phyloP scores from a whole-genome alignment of 2,888 invertebrate genomes.

The Hofmannophila pseudospretella region DNA sequence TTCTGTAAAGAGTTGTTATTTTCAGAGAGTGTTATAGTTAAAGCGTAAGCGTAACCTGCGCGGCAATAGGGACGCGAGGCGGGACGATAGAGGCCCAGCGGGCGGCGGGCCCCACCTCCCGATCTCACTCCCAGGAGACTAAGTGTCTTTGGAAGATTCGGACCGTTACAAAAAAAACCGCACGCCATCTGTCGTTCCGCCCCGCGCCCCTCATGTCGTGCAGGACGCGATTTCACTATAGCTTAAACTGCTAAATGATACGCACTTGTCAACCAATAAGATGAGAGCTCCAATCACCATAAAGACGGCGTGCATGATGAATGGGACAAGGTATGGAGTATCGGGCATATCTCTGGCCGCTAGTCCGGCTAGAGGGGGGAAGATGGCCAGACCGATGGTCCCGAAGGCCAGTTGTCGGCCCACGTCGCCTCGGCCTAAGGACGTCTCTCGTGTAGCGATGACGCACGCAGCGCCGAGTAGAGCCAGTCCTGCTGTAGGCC shows the following conservation, averaged over 20 bases:
- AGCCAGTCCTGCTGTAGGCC: constrained; percentile 84
- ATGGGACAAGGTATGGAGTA: constrained; percentile 73
- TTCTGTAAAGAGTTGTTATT: constrained; percentile 58
- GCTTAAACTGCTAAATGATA: too few relatives aligned
- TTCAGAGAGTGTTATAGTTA: too few relatives aligned
- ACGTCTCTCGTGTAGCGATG: constrained; percentile 90
- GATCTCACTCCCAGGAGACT: too few relatives aligned
- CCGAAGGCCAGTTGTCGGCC: constrained; percentile 88
- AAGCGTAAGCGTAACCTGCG: too few relatives aligned
- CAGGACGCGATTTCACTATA: too few relatives aligned
- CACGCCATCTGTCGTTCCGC: too few relatives aligned
- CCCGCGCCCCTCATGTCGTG: too few relatives aligned
- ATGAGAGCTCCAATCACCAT: constrained; percentile 79
- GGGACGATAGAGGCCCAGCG: too few relatives aligned
- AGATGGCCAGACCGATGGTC: constrained; percentile 83
- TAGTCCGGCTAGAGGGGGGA: constrained; percentile 80
- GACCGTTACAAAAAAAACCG: too few relatives aligned
- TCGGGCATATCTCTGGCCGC: constrained; percentile 54
- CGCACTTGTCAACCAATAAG: constrained; percentile 75
- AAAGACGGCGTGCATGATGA: constrained; percentile 77
- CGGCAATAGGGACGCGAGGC: too few relatives aligned
- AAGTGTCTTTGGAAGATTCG: too few relatives aligned
- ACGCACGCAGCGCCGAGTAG: constrained; percentile 86
- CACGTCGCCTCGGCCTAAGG: constrained; percentile 87
- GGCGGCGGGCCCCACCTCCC: too few relatives aligned